A percentile compares a stretch with the other conserved stretches of the same genome.
These are phyloP conservation scores for Charadrius vociferus DNA, from an alignment of 2,113 vertebrate species.

Conservation along the genomic window DNA sequence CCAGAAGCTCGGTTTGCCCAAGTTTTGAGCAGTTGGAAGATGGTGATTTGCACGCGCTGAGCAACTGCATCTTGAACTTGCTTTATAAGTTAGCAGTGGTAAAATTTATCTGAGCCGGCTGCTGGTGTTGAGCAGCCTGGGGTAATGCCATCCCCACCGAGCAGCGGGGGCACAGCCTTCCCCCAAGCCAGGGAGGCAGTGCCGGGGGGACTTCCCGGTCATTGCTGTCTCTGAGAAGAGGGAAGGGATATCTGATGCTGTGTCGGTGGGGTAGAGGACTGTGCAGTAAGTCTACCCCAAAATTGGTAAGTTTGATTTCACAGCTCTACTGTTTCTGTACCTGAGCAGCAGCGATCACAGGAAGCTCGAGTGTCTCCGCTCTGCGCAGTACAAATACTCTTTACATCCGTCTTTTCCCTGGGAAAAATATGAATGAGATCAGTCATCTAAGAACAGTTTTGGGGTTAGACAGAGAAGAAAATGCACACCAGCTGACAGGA, in stretches of 20 bases:
- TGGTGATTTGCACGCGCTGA: not conserved
- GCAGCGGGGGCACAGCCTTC: not conserved
- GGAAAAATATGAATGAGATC: not conserved
- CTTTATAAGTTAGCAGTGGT: not conserved
- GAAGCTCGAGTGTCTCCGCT: not conserved
- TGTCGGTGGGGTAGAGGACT: not conserved
- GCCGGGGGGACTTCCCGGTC: not conserved
- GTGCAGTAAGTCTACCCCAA: not conserved
- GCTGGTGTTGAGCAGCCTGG: not conserved
- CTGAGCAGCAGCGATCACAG: not conserved
- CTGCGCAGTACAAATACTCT: not conserved
- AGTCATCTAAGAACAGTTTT: not conserved
- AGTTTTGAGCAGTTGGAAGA: not conserved
- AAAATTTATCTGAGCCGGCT: not conserved
- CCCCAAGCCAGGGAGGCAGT: not conserved
- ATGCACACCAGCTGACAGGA: accelerated
- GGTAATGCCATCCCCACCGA: not conserved
- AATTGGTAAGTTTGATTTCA: not conserved
- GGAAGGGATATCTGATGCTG: not conserved
- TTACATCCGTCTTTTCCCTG: not conserved
- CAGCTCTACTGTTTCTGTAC: not conserved
- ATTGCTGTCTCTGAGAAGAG: not conserved
- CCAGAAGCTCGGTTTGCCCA: not conserved
- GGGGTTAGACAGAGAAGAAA: not conserved
- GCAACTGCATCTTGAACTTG: not conserved